Percentiles rank a stretch among this genome's conserved stretches.
Conservation (phyloP, 2,797 vertebrate species). For the Enteromius anoplus region DNA sequence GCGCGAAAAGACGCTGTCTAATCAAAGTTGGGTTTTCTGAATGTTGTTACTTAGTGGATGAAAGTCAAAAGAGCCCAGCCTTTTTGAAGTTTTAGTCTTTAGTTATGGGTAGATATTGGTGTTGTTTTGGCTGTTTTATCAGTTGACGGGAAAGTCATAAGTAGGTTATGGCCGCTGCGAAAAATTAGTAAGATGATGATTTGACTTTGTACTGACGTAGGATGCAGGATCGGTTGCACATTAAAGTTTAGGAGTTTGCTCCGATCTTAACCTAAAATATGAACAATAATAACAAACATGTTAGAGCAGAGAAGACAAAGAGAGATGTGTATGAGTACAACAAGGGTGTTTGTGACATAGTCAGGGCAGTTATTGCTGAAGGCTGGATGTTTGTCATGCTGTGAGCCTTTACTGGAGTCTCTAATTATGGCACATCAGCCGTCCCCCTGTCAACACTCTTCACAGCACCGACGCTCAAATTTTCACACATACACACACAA, state of each 20-base stretch:
- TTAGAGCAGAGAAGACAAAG: not conserved
- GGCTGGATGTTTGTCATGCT: slow-evolving; percentile 66
- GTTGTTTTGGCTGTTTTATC: not conserved
- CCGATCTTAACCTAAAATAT: not conserved
- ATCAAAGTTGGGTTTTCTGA: not conserved
- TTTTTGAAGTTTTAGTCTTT: not conserved
- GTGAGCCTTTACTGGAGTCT: slow-evolving; percentile 61
- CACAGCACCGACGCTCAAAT: slow-evolving; percentile 62
- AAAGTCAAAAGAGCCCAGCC: not conserved
- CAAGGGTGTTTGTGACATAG: slow-evolving; percentile 43
- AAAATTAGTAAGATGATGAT: not conserved
- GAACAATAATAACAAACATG: not conserved
- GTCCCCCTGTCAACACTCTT: slow-evolving; percentile 69
- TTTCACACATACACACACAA: slow-evolving; percentile 20
- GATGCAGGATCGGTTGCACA: not conserved
- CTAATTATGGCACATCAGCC: slow-evolving; percentile 80
- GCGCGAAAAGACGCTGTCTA: not conserved
- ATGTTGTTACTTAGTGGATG: not conserved
- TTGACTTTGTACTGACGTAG: not conserved
- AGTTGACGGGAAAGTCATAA: not conserved
- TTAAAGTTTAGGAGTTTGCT: not conserved
- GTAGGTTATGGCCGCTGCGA: not conserved
- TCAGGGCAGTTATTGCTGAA: slow-evolving; percentile 49
- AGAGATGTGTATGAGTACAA: slow-evolving; percentile 27
- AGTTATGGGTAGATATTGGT: not conserved